A percentile compares a stretch with the other conserved stretches of the same genome.
Conservation (phyloP, 1,140 invertebrate species). For the Wiebesia pumilae region DNA sequence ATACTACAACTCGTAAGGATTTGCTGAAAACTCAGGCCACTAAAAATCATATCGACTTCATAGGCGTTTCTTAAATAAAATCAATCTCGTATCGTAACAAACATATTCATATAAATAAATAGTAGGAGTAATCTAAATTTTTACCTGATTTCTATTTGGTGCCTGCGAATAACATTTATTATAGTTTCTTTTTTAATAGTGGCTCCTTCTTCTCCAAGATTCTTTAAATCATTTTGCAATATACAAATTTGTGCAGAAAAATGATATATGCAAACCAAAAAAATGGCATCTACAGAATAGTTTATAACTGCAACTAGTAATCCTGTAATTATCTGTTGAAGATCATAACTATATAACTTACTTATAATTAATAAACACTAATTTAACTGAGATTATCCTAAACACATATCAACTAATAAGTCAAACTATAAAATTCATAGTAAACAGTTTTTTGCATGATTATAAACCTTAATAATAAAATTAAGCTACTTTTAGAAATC, state of each 20-base stretch:
- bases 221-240: constrained; percentile 10
- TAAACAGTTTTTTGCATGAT: no score
- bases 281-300: constrained; percentile 20
- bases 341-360: neutral
- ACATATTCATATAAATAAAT: no score
- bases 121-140: neutral
- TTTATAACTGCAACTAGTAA: neutral
- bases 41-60: neutral
- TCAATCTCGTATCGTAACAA: neutral
- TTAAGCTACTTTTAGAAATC: no score
- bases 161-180: neutral
- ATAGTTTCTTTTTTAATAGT: neutral
- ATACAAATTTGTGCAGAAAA: constrained; percentile 43
- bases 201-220: neutral
- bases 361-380: neutral
- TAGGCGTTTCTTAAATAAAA: neutral
- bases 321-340: constrained; percentile 32
- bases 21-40: neutral
- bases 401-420: no score
- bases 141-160: constrained; percentile 38
- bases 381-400: no score
- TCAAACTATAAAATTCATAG: no score
- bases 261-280: constrained; percentile 38
- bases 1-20: neutral
- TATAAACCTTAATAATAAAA: no score